These are phyloP conservation scores for Chionomys nivalis DNA, from an alignment of 2,113 vertebrate species.

Conservation along the genomic window DNA sequence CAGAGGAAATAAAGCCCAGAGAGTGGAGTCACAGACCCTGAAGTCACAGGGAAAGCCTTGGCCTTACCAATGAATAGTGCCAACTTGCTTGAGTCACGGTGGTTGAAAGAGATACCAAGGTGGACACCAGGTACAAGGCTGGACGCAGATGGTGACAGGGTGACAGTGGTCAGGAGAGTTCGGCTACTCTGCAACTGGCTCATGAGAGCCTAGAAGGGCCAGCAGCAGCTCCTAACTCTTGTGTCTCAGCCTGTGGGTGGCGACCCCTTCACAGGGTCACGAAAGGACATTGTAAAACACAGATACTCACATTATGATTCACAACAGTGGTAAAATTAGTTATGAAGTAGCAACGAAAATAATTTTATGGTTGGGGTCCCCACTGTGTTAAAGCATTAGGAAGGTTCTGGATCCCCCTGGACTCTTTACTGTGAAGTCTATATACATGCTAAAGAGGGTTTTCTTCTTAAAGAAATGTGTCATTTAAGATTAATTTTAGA, in stretches of 20 bases:
- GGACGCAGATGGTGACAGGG: too few relatives aligned
- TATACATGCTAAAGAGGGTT: not conserved
- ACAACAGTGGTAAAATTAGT: not conserved
- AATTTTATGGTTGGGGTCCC: not conserved
- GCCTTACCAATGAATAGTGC: not conserved
- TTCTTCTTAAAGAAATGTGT: not conserved
- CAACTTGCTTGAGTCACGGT: not conserved
- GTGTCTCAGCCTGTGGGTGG: not conserved
- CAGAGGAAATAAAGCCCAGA: not conserved
- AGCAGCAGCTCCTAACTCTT: not conserved
- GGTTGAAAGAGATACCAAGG: not conserved
- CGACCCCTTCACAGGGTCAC: not conserved
- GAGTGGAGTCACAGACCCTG: not conserved
- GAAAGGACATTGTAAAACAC: not conserved
- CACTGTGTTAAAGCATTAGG: not conserved
- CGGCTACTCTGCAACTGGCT: not conserved
- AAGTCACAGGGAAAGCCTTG: not conserved
- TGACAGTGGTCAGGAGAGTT: fast-evolving
- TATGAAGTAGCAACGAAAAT: not conserved
- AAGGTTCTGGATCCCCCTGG: not conserved
- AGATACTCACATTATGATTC: not conserved
- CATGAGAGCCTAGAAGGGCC: not conserved
- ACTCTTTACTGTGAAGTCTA: not conserved
- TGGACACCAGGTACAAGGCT: not conserved
- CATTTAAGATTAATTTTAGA: not conserved